Evolutionary conservation across 2,797 vertebrate species (phyloP), one percentile per base, ranked within the genome.

Genomic region (Pseudochirops cupreus): DNA sequence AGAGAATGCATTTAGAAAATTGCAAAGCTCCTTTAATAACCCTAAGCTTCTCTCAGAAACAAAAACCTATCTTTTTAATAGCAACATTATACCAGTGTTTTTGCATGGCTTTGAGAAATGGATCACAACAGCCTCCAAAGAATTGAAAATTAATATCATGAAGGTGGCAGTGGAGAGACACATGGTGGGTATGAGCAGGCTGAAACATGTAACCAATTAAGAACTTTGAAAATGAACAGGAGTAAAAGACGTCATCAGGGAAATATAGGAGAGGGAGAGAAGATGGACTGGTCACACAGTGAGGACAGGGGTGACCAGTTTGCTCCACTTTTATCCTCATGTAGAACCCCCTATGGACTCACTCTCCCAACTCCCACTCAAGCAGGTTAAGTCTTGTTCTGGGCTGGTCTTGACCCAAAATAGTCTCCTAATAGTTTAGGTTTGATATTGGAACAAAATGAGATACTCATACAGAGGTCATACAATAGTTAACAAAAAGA

Each of bases 11-110:
- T 74, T 74, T 74, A 74, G 67, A 74, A 74, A 74, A 74, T 74
- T 74, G 67, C 67, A 74, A 74, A 74, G n/a, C 67, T 74, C n/a
- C 67, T 74, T 74, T 74, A 74, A 74, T 74, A 74, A 74, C 67
- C 67, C n/a, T 74, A 39, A 74, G 67, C n/a, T 74, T 74, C 67
- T 74, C 67, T 74, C n/a, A 10, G 67, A 74, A 74, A 74, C 67
- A 74, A 74, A 74, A 74, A 39, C 67, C 67, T 39, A 74, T 74
- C 67, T 74, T 74, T 74, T 74, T 74, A 74, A 74, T 74, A 74
- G 67, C 67, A 74, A 39, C n/a, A 74, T 74, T 74, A 39, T 74
- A 74, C 67, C 67, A 74, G n/a, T 74, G 2, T 39, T 74, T 74
- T 74, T 21, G 67, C 67, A 39, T 74, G 67, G n/a, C 67, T 74